Conservation (phyloP, 2,888 invertebrate genomes). For the Cynaeus angustus region DNA sequence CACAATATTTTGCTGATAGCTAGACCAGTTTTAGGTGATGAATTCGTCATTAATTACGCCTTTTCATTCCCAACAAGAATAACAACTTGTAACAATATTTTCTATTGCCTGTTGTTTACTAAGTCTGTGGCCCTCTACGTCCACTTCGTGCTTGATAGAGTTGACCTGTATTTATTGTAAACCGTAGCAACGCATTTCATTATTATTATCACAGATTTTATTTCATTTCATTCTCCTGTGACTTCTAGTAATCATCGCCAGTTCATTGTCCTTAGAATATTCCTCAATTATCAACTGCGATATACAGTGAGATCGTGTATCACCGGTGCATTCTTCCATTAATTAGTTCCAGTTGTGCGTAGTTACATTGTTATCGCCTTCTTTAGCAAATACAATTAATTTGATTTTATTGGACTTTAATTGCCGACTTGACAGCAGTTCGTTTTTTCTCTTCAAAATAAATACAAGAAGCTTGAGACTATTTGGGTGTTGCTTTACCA, state of each 20-base stretch:
- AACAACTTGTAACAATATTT: conserved; percentile 2
- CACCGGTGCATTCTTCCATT: neutral
- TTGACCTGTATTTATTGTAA: neutral
- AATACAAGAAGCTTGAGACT: conserved; percentile 14
- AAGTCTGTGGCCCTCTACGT: no score
- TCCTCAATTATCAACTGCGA: neutral
- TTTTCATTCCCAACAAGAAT: neutral
- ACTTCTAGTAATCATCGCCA: neutral
- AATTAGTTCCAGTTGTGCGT: neutral
- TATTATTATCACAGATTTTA: neutral
- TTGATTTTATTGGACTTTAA: neutral
- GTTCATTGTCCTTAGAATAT: neutral
- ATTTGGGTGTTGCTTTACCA: neutral
- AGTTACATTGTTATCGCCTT: conserved; percentile 2
- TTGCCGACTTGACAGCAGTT: neutral
- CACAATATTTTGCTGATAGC: no score
- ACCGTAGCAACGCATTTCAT: neutral
- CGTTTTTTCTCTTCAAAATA: conserved; percentile 4
- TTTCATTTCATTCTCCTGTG: neutral
- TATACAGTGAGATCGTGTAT: neutral
- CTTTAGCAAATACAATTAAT: neutral
- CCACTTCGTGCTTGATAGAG: neutral
- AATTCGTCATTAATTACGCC: neutral
- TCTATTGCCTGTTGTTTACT: neutral
- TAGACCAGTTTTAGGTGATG: no score